phyloP scores from a whole-genome alignment of 1,140 invertebrate species.

The Brachystomella parvula region DNA sequence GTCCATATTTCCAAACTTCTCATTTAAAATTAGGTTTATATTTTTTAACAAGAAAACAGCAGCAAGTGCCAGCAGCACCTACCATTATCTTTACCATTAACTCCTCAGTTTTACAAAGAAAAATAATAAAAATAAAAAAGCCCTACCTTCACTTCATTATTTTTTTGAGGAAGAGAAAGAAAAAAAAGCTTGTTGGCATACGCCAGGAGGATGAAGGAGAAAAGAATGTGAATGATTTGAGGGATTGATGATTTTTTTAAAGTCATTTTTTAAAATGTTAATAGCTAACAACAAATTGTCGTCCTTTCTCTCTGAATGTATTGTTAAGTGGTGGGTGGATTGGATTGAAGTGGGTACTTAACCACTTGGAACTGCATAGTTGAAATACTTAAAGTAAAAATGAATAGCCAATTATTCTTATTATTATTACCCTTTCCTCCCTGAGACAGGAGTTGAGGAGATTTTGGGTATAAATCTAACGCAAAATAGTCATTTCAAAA shows the following conservation, averaged over 20 bases:
- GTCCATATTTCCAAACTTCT: neutral
- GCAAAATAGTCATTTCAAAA: slow-evolving; percentile 30
- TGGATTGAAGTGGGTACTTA: neutral
- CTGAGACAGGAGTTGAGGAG: neutral
- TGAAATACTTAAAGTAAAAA: neutral
- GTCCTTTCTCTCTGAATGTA: too few species aligned
- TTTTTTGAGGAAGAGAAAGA: neutral
- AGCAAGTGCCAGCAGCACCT: too few species aligned
- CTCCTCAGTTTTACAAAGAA: too few species aligned
- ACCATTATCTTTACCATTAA: too few species aligned
- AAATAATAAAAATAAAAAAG: neutral
- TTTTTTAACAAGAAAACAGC: too few species aligned
- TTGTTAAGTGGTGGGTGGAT: neutral
- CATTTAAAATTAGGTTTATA: neutral
- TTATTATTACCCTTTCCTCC: neutral
- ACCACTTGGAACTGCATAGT: neutral
- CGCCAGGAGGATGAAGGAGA: neutral
- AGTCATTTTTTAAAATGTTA: neutral
- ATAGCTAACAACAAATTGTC: neutral
- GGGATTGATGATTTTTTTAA: neutral
- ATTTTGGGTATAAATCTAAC: slow-evolving; percentile 22
- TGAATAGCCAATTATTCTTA: neutral
- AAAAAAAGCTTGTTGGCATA: neutral
- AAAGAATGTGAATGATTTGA: neutral
- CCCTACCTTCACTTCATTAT: neutral